Evolutionary conservation across 2,888 invertebrate genomes (phyloP), one percentile per base, ranked within the genome.

Genomic region (Drosophila pseudotalamancana): DNA sequence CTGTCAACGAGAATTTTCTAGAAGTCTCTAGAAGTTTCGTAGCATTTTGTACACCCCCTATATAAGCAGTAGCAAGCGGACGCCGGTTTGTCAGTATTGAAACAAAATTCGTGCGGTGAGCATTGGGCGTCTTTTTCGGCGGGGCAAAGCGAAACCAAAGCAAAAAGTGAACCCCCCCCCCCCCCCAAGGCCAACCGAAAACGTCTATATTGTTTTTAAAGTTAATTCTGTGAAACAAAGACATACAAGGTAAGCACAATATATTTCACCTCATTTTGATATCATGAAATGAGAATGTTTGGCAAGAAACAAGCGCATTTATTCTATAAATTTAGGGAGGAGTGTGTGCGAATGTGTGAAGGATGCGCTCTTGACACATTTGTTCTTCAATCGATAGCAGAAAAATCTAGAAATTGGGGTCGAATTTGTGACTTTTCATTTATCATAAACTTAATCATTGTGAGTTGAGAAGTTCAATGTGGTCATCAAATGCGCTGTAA

Each of bases 1-100:
- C 87, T 78, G 68, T 39, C 1, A 64, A 81, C 89, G 61, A 86
- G 90, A 90, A 88, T 32, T 54, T 68, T 89, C 90, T 70, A 63
- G 91, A 77, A 70, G 39, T 23, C 69, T 90, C 91, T 65, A 63
- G 83, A 77, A 68, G 51, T 29, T 77, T 73, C 70, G 65, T 21
- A 42, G 54, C 60, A 69, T 46, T 67, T 61, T 53, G 45, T 16
- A 16, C 35, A 40, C n/a, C 32, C 50, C 55, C 70, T 89, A 90
- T 89, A 90, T 81, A 88, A 74, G 64, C 48, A 35, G 72, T 31
- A 53, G 27, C 23, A 49, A 14, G 29, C 42, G 6, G 19, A 18
- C 53, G 70, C 81, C 77, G 78, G 80, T 62, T 77, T 82, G 79
- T 72, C 77, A 90, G 85, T 90, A 75, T 66, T 72, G 67, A 73